phyloP scores from a whole-genome alignment of 2,797 vertebrate genomes.

The Masticophis lateralis region DNA sequence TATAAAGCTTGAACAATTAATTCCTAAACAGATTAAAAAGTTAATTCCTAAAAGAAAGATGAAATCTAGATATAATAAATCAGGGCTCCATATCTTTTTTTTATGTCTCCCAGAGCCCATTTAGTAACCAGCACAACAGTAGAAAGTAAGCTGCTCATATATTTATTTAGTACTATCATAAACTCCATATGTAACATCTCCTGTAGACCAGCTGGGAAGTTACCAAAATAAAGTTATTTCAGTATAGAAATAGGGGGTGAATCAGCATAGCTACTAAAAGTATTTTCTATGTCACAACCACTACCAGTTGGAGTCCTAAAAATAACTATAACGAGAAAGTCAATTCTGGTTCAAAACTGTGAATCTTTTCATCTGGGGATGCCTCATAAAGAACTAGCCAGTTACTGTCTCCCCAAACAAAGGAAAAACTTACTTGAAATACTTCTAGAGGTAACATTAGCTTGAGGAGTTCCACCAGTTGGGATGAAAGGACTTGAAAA shows the following conservation, averaged over 20 bases:
- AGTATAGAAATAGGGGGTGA: background rate
- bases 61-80: background rate
- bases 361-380: background rate
- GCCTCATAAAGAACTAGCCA: background rate
- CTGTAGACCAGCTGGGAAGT: background rate
- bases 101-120: background rate
- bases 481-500: background rate
- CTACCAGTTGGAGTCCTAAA: background rate
- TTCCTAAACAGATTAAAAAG: background rate
- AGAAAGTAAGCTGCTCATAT: background rate
- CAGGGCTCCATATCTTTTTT: background rate
- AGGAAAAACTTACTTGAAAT: background rate
- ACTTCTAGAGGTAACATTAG: background rate
- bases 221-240: background rate
- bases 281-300: background rate
- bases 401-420: background rate
- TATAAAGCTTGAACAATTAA: background rate
- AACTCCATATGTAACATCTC: background rate
- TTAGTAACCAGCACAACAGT: background rate
- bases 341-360: background rate
- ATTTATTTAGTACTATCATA: background rate
- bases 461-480: background rate
- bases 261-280: background rate
- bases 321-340: background rate
- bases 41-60: background rate